Conservation (phyloP, 2,113 vertebrate genomes). For the Sebastes schlegelii region DNA sequence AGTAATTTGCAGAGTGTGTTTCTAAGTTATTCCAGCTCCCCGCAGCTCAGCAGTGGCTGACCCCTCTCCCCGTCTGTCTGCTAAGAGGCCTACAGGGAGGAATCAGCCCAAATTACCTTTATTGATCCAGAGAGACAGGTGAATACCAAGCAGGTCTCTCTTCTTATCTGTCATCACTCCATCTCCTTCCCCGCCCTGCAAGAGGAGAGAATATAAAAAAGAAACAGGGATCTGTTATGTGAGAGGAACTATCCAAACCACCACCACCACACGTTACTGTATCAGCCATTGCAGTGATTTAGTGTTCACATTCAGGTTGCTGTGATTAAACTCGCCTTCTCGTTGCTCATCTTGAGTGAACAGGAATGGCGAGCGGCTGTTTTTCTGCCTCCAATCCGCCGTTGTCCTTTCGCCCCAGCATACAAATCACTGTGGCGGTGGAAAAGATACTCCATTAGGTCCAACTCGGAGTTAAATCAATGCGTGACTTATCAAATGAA, state of each 20-base stretch:
- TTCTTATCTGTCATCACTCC: constrained; percentile 63
- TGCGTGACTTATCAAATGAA: constrained; percentile 86
- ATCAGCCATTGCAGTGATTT: constrained; percentile 66
- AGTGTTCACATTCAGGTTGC: constrained; percentile 62
- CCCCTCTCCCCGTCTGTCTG: constrained; percentile 80
- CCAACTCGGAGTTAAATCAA: constrained; percentile 82
- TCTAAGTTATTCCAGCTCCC: constrained; percentile 83
- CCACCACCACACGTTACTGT: constrained; percentile 49
- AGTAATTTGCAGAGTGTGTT: constrained; percentile 80
- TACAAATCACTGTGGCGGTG: constrained; percentile 80
- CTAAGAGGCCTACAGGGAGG: constrained; percentile 82
- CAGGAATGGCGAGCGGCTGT: constrained; percentile 64
- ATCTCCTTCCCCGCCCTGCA: constrained; percentile 34
- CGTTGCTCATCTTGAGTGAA: constrained; percentile 65
- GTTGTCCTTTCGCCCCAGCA: constrained; percentile 78
- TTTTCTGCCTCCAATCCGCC: constrained; percentile 79
- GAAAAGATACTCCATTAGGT: constrained; percentile 85
- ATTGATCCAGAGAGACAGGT: constrained; percentile 86
- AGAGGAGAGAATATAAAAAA: constrained; percentile 35
- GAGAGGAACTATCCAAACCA: constrained; percentile 37
- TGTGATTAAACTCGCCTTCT: constrained; percentile 72
- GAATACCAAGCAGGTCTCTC: constrained; percentile 82
- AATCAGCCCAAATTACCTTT: constrained; percentile 85
- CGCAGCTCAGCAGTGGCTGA: constrained; percentile 79
- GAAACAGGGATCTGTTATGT: constrained; percentile 36